A percentile compares a stretch with the other conserved stretches of the same genome.
These are phyloP conservation scores for Heliconius cydno DNA, from an alignment of 2,888 invertebrate species.

Conservation along the genomic window DNA sequence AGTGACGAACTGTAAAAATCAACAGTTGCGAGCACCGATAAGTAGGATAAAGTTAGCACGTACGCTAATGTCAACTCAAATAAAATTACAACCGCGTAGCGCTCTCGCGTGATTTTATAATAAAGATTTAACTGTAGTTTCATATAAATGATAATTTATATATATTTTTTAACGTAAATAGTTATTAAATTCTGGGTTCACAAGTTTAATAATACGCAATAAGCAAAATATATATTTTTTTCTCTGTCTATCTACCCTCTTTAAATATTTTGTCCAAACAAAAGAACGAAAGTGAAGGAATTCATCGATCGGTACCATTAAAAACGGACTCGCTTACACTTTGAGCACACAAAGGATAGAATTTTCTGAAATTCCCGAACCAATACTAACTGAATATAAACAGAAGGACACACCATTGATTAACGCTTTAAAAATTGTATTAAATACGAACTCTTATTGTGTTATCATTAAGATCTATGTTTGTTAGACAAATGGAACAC, in stretches of 20 bases:
- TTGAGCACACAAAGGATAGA: conserved; percentile 69
- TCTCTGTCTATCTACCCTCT: no score
- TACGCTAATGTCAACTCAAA: conserved; percentile 70
- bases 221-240: no score
- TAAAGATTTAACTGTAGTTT: conserved; percentile 75
- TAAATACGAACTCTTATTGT: conserved; percentile 54
- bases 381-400: conserved; percentile 60
- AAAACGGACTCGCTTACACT: conserved; percentile 68
- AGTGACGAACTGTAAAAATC: conserved; percentile 69
- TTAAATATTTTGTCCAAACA: conserved; percentile 42
- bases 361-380: conserved; percentile 72
- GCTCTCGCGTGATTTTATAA: conserved; percentile 78
- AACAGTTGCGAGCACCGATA: conserved; percentile 66
- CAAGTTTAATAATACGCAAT: conserved; percentile 48
- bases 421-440: conserved; percentile 62
- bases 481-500: conserved; percentile 49
- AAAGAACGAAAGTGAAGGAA: conserved; percentile 74
- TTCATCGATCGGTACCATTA: conserved; percentile 66
- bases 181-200: conserved; percentile 55
- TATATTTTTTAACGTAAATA: conserved; percentile 64
- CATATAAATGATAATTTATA: conserved; percentile 67
- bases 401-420: conserved; percentile 71
- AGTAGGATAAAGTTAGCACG: conserved; percentile 76
- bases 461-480: conserved; percentile 52
- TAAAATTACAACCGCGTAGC: conserved; percentile 61